phyloP scores from a whole-genome alignment of 2,888 invertebrate genomes.

The Drosophila villosipedis region DNA sequence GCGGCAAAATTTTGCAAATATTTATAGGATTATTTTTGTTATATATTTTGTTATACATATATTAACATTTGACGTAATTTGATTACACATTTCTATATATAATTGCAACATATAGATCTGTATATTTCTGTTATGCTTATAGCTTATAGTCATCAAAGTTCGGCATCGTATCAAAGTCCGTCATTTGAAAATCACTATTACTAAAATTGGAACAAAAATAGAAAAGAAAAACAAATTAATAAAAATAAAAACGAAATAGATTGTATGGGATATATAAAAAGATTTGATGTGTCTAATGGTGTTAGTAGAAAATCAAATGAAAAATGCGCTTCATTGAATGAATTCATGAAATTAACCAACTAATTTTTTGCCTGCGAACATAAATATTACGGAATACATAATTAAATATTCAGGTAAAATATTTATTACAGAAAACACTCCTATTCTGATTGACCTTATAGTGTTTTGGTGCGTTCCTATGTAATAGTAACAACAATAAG shows the following conservation, averaged over 20 bases:
- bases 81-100: slow-evolving; percentile 37
- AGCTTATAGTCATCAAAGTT: slow-evolving; percentile 68
- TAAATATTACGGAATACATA: neutral
- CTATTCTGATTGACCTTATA: neutral
- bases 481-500: slow-evolving; percentile 38
- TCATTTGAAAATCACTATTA: slow-evolving; percentile 76
- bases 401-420: neutral
- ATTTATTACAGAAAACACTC: neutral
- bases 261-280: neutral
- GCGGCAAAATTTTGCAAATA: slow-evolving; percentile 51
- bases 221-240: slow-evolving; percentile 52
- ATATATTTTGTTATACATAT: slow-evolving; percentile 14
- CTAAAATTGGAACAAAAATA: slow-evolving; percentile 55
- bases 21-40: slow-evolving; percentile 38
- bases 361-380: neutral
- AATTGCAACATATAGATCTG: slow-evolving; percentile 34
- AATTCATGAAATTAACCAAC: neutral
- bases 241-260: slow-evolving; percentile 25
- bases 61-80: slow-evolving; percentile 39
- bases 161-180: slow-evolving; percentile 77
- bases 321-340: slow-evolving; percentile 9
- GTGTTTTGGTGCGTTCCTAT: slow-evolving; percentile 9
- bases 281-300: slow-evolving; percentile 29
- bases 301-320: slow-evolving; percentile 30
- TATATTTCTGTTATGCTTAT: slow-evolving; percentile 32